phyloP scores from a whole-genome alignment of 2,888 invertebrate genomes.

The Cosmia trapezina region DNA sequence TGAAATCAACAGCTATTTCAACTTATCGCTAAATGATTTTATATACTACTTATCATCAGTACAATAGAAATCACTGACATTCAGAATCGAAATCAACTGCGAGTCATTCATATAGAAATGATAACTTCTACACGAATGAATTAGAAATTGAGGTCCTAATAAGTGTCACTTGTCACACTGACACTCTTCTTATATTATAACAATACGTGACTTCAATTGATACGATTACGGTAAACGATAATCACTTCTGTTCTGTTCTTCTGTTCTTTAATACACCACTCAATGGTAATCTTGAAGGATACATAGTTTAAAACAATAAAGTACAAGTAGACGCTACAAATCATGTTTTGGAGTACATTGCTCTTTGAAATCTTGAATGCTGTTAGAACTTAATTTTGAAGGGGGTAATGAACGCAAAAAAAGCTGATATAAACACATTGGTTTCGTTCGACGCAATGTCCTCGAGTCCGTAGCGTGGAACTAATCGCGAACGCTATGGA shows the following conservation, averaged over 20 bases:
- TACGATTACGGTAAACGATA: slow-evolving; percentile 33
- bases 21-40: slow-evolving; percentile 9
- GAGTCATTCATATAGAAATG: slow-evolving; percentile 22
- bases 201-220: slow-evolving; percentile 40
- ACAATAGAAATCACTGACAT: slow-evolving; percentile 8
- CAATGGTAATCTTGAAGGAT: slow-evolving; percentile 27
- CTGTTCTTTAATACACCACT: slow-evolving; percentile 23
- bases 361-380: not conserved
- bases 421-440: slow-evolving; percentile 16
- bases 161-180: slow-evolving; percentile 54
- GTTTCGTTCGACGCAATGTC: slow-evolving; percentile 62
- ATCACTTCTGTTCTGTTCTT: slow-evolving; percentile 41
- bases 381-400: slow-evolving; percentile 6
- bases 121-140: slow-evolving; percentile 34
- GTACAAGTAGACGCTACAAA: not conserved
- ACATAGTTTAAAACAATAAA: slow-evolving; percentile 4
- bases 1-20: not conserved
- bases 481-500: slow-evolving; percentile 77
- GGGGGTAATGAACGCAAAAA: slow-evolving; percentile 28
- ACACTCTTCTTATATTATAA: slow-evolving; percentile 43
- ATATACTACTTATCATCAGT: slow-evolving; percentile 2
- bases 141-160: slow-evolving; percentile 50
- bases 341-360: slow-evolving; percentile 9
- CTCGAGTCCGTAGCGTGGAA: slow-evolving; percentile 74
- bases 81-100: slow-evolving; percentile 23